Evolutionary conservation across 2,888 invertebrate species (phyloP), one percentile per base, ranked within the genome.

Genomic region (Dicranocentrus wangi): DNA sequence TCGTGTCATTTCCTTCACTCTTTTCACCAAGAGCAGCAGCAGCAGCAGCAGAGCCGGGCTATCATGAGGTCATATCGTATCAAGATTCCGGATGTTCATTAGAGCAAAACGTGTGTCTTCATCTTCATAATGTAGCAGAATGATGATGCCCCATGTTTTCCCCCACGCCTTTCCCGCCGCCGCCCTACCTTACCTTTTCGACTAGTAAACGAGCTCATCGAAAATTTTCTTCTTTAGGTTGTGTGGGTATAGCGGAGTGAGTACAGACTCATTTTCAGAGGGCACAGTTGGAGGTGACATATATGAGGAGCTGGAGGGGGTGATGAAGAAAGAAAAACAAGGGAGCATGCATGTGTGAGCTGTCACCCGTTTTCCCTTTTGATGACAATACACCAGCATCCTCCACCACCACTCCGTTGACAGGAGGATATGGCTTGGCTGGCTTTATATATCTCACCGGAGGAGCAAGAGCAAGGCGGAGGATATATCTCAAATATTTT

Each of bases 11-110:
- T 80, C 73, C 80, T 68, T 53, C 58, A 70, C 73, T 53, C 58
- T 55, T 81, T 69, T 81, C 71, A 51, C 73, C 73, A 63, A 28
- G 55, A 69, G 73, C 39, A 28, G 43, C 8, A 39, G 39, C 13
- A 39, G 13, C 19, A 65, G 39, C 39, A 53, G 65, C 51, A 47
- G 65, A 58, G 66, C 63, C 60, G 80, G 58, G 70, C 61, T 81
- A 81, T 81, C 81, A 81, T 81, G 75, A 81, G 81, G 69, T 81
- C 81, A 81, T 81, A 81, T 81, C 81, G 51, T 75, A 75, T 80
- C 81, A 81, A 81, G 81, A 73, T 81, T 75, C 81, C 81, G 81
- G 81, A 81, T 81, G 81, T 81, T 81, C 81, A 81, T 81, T 81
- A 81, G 81, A 55, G 75, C 81, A 81, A 81, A 81, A 81, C 81